Evolutionary conservation across 2,113 vertebrate genomes (phyloP).

Genomic region (Macrotis lagotis): DNA sequence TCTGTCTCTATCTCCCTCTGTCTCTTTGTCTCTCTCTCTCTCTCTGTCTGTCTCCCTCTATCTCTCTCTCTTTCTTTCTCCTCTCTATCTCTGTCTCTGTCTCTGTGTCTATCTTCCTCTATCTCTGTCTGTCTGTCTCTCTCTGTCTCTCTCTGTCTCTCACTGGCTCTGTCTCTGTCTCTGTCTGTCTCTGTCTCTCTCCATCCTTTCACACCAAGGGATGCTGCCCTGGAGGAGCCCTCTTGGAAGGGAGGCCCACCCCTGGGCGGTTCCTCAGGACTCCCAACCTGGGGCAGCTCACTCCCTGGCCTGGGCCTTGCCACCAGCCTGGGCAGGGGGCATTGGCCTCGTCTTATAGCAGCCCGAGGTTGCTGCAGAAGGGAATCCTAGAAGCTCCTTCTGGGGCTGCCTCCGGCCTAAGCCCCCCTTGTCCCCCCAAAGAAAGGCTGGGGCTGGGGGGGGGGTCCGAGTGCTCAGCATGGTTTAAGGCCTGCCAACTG

Average conservation of each 20-base stretch:
- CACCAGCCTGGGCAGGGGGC: not conserved
- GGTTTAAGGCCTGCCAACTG: no score
- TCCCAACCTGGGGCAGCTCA: not conserved
- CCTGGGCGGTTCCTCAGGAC: not conserved
- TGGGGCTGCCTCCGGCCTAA: not conserved
- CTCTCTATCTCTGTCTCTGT: no score
- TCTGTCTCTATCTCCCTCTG: not conserved
- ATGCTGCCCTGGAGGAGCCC: not conserved
- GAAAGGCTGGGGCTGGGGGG: no score
- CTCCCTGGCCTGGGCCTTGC: not conserved
- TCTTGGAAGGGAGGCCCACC: not conserved
- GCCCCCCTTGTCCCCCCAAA: not conserved
- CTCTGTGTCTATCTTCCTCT: not conserved
- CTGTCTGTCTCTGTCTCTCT: no score
- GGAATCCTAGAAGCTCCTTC: not conserved
- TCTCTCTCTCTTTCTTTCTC: not conserved
- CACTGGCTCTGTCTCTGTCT: not conserved
- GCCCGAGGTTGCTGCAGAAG: not conserved
- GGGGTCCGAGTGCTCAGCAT: no score
- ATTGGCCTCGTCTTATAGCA: no score
- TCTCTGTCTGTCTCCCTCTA: not conserved
- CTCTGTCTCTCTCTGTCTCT: no score
- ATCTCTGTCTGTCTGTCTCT: no score
- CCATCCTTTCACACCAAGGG: not conserved
- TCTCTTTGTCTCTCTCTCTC: not conserved